Conservation (phyloP, 2,113 vertebrate genomes). For the Meriones unguiculatus region DNA sequence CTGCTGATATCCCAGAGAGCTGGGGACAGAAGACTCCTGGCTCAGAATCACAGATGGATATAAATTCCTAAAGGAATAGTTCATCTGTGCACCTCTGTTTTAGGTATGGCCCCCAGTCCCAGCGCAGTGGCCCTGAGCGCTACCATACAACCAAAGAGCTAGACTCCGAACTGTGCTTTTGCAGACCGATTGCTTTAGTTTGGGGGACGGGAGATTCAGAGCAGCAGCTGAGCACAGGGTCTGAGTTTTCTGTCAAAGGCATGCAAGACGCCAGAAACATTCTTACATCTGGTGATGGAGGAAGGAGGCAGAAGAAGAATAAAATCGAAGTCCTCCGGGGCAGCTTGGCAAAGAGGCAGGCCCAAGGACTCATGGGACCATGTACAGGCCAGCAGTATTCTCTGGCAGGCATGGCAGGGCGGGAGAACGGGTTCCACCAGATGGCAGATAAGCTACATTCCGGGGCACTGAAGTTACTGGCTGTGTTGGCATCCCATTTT, state of each 20-base stretch:
- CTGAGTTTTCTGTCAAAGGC: background rate
- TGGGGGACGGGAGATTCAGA: background rate
- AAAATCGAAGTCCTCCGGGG: background rate
- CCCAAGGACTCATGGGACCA: background rate
- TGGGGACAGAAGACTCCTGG: background rate
- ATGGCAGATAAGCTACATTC: background rate
- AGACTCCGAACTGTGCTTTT: background rate
- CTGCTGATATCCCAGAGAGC: background rate
- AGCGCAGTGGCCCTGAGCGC: background rate
- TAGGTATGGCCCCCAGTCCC: background rate
- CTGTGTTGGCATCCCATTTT: background rate
- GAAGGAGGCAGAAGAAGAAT: background rate
- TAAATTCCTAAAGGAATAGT: background rate
- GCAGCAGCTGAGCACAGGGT: background rate
- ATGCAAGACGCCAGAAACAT: background rate
- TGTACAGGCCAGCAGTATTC: background rate
- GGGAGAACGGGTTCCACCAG: background rate
- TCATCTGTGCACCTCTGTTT: no score
- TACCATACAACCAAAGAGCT: no score
- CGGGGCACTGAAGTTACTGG: background rate
- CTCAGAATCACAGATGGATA: background rate
- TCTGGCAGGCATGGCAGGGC: background rate
- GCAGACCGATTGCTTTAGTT: background rate
- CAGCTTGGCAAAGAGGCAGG: background rate
- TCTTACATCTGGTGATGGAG: background rate